These are phyloP conservation scores for Amiota mariae DNA, from an alignment of 2,888 invertebrate species.

Conservation along the genomic window DNA sequence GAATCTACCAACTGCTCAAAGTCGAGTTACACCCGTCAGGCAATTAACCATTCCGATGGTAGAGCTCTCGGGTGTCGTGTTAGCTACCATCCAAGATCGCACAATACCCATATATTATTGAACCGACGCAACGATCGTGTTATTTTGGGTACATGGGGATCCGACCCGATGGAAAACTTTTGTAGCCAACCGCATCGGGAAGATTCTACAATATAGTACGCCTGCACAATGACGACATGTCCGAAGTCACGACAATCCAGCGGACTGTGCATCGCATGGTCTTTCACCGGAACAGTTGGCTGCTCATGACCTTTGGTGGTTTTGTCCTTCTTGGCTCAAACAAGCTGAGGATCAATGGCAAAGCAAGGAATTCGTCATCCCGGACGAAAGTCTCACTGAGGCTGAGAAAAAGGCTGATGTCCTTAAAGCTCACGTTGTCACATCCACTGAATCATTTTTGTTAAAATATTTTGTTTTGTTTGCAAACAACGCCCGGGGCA, in stretches of 20 bases:
- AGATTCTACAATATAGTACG: background rate
- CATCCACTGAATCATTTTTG: too few species aligned
- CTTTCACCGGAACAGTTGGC: background rate
- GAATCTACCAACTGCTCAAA: background rate
- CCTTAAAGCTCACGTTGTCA: too few species aligned
- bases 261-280: constrained; percentile 1
- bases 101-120: background rate
- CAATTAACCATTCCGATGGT: background rate
- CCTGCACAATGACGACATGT: background rate
- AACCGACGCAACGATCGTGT: background rate
- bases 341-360: background rate
- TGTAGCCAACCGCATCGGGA: background rate
- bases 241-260: background rate
- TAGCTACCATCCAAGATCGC: background rate
- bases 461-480: too few species aligned
- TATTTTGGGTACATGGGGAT: background rate
- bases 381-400: too few species aligned
- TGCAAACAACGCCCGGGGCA: too few species aligned
- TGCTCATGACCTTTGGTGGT: background rate
- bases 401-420: too few species aligned
- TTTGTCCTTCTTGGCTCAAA: too few species aligned
- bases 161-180: background rate
- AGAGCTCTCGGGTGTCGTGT: background rate
- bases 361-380: background rate
- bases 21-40: background rate